Evolutionary conservation across 2,113 vertebrate species (phyloP).

Genomic region (Hiodon alosoides): DNA sequence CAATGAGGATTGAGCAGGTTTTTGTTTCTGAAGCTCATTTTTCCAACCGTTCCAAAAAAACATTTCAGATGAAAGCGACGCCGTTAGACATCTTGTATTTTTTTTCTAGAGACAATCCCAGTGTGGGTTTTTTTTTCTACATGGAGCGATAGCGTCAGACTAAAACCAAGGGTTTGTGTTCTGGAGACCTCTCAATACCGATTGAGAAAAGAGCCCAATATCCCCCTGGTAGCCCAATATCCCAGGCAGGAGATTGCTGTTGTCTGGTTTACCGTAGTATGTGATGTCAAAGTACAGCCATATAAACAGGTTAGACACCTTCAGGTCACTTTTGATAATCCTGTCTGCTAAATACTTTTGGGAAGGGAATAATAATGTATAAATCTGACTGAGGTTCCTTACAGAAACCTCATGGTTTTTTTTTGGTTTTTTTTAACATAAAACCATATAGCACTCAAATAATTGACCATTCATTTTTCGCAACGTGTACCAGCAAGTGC

Average conservation of each 20-base stretch:
- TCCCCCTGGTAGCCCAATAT: background rate
- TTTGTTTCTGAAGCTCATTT: background rate
- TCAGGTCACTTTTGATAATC: background rate
- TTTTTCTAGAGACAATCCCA: slow-evolving; percentile 28
- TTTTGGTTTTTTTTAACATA: too few relatives aligned
- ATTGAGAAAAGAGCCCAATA: background rate
- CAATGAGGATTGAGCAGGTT: background rate
- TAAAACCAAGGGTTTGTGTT: slow-evolving; percentile 16
- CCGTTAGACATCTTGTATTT: slow-evolving; percentile 26
- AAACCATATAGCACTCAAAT: too few relatives aligned
- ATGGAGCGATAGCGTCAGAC: slow-evolving; percentile 34
- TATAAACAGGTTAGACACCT: background rate
- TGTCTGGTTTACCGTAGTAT: background rate
- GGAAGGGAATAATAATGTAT: background rate
- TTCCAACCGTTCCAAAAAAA: background rate
- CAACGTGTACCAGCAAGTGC: background rate
- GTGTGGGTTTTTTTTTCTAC: slow-evolving; percentile 1
- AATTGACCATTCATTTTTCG: too few relatives aligned
- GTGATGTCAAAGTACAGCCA: background rate
- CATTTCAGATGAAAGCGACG: slow-evolving; percentile 11
- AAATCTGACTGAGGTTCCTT: background rate
- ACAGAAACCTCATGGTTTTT: background rate
- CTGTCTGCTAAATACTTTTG: background rate
- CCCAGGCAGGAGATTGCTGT: background rate
- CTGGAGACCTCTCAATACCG: background rate